Percentiles rank a stretch among this genome's conserved stretches.
These are phyloP conservation scores for Mionectes macconnelli DNA, from an alignment of 2,113 vertebrate genomes.

Conservation along the genomic window DNA sequence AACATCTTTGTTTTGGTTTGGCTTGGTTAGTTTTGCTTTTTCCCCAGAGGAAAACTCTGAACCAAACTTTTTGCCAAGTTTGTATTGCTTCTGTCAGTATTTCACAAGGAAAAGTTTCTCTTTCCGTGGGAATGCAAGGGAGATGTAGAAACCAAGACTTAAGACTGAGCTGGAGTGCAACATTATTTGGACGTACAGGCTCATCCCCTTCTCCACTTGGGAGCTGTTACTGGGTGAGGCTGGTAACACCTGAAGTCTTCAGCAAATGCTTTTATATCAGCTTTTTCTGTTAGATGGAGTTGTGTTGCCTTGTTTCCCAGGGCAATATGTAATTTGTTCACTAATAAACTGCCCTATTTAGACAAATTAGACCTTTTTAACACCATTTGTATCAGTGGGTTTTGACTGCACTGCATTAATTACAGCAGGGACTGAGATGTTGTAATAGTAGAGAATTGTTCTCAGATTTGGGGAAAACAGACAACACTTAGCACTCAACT, in stretches of 20 bases:
- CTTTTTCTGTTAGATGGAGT: neutral
- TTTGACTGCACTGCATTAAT: constrained; percentile 23
- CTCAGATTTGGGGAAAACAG: neutral
- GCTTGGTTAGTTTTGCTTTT: neutral
- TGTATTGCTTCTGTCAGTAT: neutral
- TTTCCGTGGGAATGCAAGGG: neutral
- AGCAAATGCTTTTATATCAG: neutral
- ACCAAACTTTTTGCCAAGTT: neutral
- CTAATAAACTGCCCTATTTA: neutral
- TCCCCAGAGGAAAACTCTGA: neutral
- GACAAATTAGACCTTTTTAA: constrained; percentile 40
- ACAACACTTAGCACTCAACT: neutral
- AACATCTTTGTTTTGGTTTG: neutral
- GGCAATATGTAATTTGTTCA: constrained; percentile 18
- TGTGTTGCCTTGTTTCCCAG: neutral
- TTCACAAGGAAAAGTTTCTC: neutral
- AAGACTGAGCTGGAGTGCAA: fast-evolving
- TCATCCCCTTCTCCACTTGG: neutral
- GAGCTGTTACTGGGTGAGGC: neutral
- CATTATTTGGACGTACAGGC: neutral
- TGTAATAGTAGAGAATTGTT: constrained; percentile 8
- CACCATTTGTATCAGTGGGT: neutral
- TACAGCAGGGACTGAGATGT: neutral
- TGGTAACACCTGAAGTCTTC: neutral
- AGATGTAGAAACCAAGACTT: neutral